phyloP scores from a whole-genome alignment of 2,113 vertebrate species.

The Xiphias gladius region DNA sequence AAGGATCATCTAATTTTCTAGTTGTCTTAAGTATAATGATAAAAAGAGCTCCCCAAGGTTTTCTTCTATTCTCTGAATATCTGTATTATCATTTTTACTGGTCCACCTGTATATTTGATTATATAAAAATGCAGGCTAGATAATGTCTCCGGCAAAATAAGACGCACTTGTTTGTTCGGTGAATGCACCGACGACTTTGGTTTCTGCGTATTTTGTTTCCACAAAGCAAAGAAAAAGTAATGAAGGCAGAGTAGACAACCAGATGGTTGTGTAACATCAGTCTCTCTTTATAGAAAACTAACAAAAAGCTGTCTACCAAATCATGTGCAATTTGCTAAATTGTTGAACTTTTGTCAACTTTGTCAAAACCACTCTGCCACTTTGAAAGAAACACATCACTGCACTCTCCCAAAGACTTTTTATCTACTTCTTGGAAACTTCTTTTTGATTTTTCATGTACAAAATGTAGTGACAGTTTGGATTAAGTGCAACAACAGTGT shows the following conservation, averaged over 20 bases:
- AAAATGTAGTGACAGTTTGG: background rate
- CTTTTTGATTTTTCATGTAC: background rate
- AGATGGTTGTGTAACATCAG: background rate
- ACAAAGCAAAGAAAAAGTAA: background rate
- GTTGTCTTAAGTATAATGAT: too few species aligned
- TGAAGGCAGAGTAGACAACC: background rate
- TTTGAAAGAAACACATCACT: background rate
- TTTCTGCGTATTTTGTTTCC: background rate
- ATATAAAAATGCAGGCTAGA: background rate
- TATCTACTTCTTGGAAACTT: slow-evolving; percentile 9
- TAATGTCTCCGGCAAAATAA: background rate
- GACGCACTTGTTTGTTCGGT: background rate
- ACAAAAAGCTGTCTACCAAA: background rate
- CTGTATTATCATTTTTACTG: background rate
- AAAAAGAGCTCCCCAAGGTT: too few species aligned
- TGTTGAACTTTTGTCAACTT: slow-evolving; percentile 18
- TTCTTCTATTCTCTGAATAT: background rate
- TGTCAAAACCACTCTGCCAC: background rate
- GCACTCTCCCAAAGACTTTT: background rate
- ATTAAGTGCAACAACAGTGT: background rate
- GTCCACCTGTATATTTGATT: background rate
- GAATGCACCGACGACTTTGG: background rate
- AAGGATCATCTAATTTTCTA: too few species aligned
- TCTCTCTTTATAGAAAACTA: background rate
- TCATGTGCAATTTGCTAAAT: slow-evolving; percentile 30